Evolutionary conservation across 2,113 vertebrate genomes (phyloP).

Genomic region (Alethe diademata): DNA sequence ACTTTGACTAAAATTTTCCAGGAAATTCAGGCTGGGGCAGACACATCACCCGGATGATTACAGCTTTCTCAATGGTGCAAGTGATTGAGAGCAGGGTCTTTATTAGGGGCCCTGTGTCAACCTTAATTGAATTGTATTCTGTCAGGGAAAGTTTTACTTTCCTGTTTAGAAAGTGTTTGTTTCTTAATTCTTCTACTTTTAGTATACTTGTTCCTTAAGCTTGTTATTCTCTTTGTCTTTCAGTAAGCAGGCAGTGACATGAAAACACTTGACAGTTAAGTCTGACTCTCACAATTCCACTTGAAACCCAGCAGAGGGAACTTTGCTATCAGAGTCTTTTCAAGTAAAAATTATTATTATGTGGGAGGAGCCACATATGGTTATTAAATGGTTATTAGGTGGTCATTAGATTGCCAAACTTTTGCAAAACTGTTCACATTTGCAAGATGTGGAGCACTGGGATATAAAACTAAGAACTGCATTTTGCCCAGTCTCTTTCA

Average conservation of each 20-base stretch:
- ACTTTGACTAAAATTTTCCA: neutral
- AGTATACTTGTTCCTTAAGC: neutral
- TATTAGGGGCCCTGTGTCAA: neutral
- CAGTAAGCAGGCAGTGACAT: neutral
- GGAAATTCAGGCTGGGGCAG: neutral
- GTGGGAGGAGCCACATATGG: neutral
- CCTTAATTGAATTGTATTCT: neutral
- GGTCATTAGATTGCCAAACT: neutral
- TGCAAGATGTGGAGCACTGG: neutral
- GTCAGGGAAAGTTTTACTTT: neutral
- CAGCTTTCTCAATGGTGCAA: neutral
- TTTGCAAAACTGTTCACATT: neutral
- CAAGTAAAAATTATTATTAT: neutral
- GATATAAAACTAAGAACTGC: neutral
- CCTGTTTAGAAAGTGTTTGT: neutral
- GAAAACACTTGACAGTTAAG: neutral
- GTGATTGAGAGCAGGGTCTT: neutral
- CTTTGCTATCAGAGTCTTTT: neutral
- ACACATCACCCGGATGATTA: neutral
- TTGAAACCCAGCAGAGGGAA: neutral
- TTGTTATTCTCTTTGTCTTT: neutral
- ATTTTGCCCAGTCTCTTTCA: neutral
- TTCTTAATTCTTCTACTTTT: neutral
- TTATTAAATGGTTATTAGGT: neutral
- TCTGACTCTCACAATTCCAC: neutral